Evolutionary conservation across 2,888 invertebrate genomes (phyloP), one percentile per base, ranked within the genome.

Genomic region (Orchesella flavescens): DNA sequence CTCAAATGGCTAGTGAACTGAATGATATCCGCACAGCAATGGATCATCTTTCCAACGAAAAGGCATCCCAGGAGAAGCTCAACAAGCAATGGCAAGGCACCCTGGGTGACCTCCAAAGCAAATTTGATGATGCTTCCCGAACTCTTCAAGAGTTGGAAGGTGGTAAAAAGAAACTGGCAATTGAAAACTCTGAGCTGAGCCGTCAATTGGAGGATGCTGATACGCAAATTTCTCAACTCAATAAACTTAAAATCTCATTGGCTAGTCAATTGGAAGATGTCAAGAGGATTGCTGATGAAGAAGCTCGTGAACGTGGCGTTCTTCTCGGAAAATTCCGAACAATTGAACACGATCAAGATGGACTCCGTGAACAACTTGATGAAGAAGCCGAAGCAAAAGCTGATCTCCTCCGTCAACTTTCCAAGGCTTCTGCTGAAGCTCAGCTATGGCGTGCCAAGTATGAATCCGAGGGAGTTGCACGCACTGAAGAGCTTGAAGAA

Each of bases 311-410:
- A 93, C 96, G 97, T 89, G 96, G 97, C 87, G 96, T 96, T 76
- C 94, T 97, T 87, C 94, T 97, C 91, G 97, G 97, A 92, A 98
- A 99, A 92, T 96, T 97, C 95, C 97, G 98, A 92, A 99, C 98
- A 93, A 92, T 99, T 92, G 97, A 97, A 92, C 96, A 98, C 93
- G 99, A 99, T 92, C 93, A 99, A 92, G 99, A 99, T 93, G 97
- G 96, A 93, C 95, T 98, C 91, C 96, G 98, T 90, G 99, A 99
- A 92, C 98, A 98, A 92, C 95, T 98, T 89, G 99, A 99, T 91
- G 99, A 99, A 91, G 99, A 99, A 92, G 96, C 97, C 89, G 98
- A 99, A 92, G 97, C 96, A 92, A 98, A 98, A 93, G 96, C 97
- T 91, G 99, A 99, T 91, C 93, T 99, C 89, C 98, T 98, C 93